Percentiles rank a stretch among this genome's conserved stretches.
Conservation (phyloP, 2,113 vertebrate species). For the Xerus inauris region DNA sequence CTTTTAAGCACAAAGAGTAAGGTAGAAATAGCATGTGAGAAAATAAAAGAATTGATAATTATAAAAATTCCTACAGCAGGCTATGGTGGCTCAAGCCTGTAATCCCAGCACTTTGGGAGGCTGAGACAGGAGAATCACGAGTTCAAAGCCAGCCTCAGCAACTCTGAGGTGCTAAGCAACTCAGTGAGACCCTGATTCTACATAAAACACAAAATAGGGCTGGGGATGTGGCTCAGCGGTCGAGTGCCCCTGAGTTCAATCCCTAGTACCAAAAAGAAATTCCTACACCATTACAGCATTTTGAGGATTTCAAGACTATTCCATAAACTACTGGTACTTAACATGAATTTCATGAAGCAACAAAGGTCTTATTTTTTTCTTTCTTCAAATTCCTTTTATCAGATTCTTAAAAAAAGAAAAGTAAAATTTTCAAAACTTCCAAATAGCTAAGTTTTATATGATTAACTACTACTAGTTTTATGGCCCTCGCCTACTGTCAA, state of each 20-base stretch:
- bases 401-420: background rate
- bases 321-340: background rate
- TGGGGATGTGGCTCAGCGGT: too few relatives aligned
- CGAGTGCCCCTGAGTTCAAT: too few relatives aligned
- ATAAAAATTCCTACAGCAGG: background rate
- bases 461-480: background rate
- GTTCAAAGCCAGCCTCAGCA: too few relatives aligned
- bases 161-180: too few relatives aligned
- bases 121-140: too few relatives aligned
- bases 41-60: conserved; percentile 20
- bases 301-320: conserved; percentile 28
- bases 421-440: background rate
- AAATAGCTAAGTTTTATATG: background rate
- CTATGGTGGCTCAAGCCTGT: too few relatives aligned
- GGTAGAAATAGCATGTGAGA: background rate
- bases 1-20: conserved; percentile 29
- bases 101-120: too few relatives aligned
- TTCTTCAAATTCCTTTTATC: conserved; percentile 6
- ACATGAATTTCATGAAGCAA: background rate
- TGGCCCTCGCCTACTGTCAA: background rate
- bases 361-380: background rate
- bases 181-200: too few relatives aligned
- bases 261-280: too few relatives aligned
- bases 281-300: too few relatives aligned
- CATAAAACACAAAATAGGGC: too few relatives aligned